phyloP scores from a whole-genome alignment of 2,797 vertebrate genomes.

The Crocodylus rhombifer region DNA sequence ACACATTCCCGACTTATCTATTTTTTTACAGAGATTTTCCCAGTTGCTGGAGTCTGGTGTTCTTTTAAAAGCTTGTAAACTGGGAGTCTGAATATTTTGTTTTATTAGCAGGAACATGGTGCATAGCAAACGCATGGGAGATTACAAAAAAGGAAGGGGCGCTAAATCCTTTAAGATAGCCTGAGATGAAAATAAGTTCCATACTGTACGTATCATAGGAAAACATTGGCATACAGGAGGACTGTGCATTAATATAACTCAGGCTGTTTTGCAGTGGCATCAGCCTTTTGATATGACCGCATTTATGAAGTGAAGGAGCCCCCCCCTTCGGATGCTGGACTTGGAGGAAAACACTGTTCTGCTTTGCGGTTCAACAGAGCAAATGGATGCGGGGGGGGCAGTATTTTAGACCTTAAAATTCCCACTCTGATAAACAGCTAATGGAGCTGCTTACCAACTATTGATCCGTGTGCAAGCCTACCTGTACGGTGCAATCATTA shows the following conservation, averaged over 20 bases:
- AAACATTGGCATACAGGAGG: constrained; percentile 9
- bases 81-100: constrained; percentile 75
- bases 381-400: too few species aligned
- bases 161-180: constrained; percentile 58
- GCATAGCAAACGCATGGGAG: constrained; percentile 54
- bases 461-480: neutral
- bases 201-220: constrained; percentile 41
- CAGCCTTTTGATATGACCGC: constrained; percentile 71
- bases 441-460: neutral
- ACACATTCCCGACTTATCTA: constrained; percentile 77
- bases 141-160: constrained; percentile 60
- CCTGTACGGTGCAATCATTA: neutral
- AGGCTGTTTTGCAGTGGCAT: constrained; percentile 43
- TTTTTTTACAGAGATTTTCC: constrained; percentile 38
- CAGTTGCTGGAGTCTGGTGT: constrained; percentile 68
- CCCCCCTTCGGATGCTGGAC: constrained; percentile 40
- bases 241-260: constrained; percentile 25
- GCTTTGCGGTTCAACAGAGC: constrained; percentile 35
- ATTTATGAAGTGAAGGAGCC: constrained; percentile 51
- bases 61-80: constrained; percentile 80
- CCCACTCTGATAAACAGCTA: constrained; percentile 12
- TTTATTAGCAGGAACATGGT: constrained; percentile 67
- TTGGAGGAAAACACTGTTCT: constrained; percentile 22
- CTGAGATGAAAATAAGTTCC: constrained; percentile 63
- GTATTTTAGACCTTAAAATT: neutral